Evolutionary conservation across 1,140 invertebrate species (phyloP).

Genomic region (Platyscapa corneri): DNA sequence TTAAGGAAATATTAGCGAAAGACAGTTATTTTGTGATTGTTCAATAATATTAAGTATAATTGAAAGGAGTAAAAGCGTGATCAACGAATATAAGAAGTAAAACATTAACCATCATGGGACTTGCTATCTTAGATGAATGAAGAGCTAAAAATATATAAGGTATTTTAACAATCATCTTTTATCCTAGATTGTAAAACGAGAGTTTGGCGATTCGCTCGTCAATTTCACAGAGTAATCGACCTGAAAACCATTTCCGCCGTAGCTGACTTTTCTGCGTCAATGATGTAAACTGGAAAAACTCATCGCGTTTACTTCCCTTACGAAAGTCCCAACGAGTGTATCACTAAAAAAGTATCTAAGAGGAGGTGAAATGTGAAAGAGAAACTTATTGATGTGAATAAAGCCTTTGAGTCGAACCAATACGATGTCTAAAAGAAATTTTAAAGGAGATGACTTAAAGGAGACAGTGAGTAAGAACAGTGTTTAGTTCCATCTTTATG

Average conservation of each 20-base stretch:
- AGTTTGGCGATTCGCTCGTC: neutral
- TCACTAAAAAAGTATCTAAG: neutral
- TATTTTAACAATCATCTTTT: conserved; percentile 1
- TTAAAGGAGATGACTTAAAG: neutral
- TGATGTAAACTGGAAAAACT: neutral
- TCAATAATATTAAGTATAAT: too few species aligned
- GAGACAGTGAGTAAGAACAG: too few species aligned
- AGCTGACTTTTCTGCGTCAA: neutral
- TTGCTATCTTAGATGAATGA: too few species aligned
- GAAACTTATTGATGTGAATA: neutral
- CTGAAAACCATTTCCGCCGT: neutral
- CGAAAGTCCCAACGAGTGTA: neutral
- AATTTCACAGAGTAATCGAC: conserved; percentile 26
- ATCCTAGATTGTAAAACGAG: neutral
- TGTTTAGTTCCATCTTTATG: too few species aligned
- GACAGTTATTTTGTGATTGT: too few species aligned
- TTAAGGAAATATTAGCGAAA: too few species aligned
- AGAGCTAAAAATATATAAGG: neutral
- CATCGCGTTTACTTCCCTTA: neutral
- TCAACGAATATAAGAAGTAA: too few species aligned
- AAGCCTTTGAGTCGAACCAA: neutral
- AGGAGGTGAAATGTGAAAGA: neutral
- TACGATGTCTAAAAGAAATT: neutral
- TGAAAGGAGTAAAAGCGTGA: too few species aligned
- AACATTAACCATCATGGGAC: too few species aligned